Evolutionary conservation across 1,140 invertebrate species (phyloP), one percentile per base, ranked within the genome.

Genomic region (Anadara kagoshimensis): DNA sequence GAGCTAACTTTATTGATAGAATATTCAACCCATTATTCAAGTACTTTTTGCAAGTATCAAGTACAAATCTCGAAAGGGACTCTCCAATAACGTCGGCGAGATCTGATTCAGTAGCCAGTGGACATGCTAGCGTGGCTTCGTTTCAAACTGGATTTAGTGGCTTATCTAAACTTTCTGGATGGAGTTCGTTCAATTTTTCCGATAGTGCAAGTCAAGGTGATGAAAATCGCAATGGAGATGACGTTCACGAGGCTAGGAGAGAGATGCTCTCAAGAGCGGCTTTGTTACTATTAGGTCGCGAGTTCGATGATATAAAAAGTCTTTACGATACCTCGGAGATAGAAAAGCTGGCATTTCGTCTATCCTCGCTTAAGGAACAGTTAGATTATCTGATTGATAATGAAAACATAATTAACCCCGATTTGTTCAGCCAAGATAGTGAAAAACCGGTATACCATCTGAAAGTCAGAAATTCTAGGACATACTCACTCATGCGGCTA

Each of bases 1-100:
- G 80, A 18, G 63, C 57, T 12, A 85, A 83, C 58, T 87, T 85
- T 62, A 69, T 78, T n/a, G 79, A 82, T n/a, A 66, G 84, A 26
- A 83, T 87, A 65, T 87, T 82, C 54, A 69, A 73, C 16, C 85
- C 85, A 14, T 65, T 87, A 20, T 85, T 83, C 63, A 79, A 81
- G 58, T 86, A 84, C 63, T 86, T 86, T 64, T 78, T 80, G 49
- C 76, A 81, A 58, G 62, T 70, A n/a, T 69, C 58, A 11, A 78
- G 62, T 66, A 41, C 68, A 36, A 51, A 59, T 18, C 71, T 72
- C 11, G 76, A 77, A 14, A 57, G 75, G 14, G 73, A 84, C 36
- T 58, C 77, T 7, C 74, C 77, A 1, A 58, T 79, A 0, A 59
- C 71, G 67, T 70, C 79, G 20, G 77, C 78, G 0, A 76, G 78